Conservation (phyloP, 2,888 invertebrate species). For the Tupiocoris notatus region DNA sequence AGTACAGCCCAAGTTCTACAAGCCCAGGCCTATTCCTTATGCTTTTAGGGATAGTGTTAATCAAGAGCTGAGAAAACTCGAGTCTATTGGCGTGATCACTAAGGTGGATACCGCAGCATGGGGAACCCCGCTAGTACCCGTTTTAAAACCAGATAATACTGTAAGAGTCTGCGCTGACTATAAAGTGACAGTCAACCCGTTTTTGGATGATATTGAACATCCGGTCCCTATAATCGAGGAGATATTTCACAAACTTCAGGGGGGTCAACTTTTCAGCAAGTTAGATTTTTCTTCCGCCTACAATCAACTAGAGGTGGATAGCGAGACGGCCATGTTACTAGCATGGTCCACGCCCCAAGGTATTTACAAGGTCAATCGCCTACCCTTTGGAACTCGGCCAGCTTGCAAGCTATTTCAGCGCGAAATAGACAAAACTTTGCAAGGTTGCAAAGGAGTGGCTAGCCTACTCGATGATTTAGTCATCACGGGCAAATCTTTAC, state of each 20-base stretch:
- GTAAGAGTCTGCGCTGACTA: background rate
- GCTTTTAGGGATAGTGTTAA: background rate
- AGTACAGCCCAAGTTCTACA: background rate
- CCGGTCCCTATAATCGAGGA: too few species aligned
- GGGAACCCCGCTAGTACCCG: too few species aligned
- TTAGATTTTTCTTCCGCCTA: background rate
- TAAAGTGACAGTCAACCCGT: too few species aligned
- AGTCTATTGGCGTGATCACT: background rate
- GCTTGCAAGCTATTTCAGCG: background rate
- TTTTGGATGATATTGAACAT: too few species aligned
- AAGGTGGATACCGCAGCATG: background rate
- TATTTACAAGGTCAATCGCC: background rate
- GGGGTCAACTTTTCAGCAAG: background rate
- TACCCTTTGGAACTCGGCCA: background rate
- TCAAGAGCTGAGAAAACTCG: background rate
- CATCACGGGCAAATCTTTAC: background rate
- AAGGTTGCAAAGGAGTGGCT: background rate
- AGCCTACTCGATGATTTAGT: constrained; percentile 3
- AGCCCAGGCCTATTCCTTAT: background rate
- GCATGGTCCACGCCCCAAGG: background rate
- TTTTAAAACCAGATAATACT: background rate
- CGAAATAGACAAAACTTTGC: background rate
- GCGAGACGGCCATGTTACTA: too few species aligned
- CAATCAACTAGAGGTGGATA: background rate
- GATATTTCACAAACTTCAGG: background rate